Conservation (phyloP, 2,888 invertebrate species). For the Taphrorychus bicolor region DNA sequence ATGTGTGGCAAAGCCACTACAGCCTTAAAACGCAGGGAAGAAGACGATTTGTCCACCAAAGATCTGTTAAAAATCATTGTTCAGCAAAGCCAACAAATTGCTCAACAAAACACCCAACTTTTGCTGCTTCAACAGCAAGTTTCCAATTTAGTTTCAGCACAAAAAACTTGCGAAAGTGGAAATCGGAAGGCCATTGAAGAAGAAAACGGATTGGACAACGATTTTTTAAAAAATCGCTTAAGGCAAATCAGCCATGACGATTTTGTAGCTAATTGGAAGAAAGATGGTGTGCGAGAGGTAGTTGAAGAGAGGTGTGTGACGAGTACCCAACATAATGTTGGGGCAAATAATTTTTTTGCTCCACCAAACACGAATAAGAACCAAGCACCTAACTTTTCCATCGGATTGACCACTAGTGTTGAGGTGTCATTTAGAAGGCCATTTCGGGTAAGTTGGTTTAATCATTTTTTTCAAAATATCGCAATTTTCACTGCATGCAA, state of each 20-base stretch:
- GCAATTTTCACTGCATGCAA: too few relatives aligned
- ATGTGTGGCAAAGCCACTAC: too few relatives aligned
- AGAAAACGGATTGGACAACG: too few relatives aligned
- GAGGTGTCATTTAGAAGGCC: conserved; percentile 62
- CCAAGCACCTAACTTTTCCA: conserved; percentile 66
- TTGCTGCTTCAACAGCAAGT: conserved; percentile 70
- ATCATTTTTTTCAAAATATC: too few relatives aligned
- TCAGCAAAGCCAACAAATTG: conserved; percentile 69
- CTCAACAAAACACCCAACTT: conserved; percentile 69
- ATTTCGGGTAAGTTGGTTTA: conserved; percentile 32
- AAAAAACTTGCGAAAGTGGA: conserved; percentile 43
- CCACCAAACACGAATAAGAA: conserved; percentile 53
- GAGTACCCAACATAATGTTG: conserved; percentile 45
- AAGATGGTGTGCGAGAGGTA: conserved; percentile 5
- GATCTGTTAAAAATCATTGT: conserved; percentile 72
- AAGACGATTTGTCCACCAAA: conserved; percentile 64
- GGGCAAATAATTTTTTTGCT: conserved; percentile 21
- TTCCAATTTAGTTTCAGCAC: conserved; percentile 62
- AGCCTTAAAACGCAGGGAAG: conserved; percentile 13
- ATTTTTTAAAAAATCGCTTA: too few relatives aligned
- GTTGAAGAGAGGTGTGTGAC: conserved; percentile 35
- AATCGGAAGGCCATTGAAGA: not conserved
- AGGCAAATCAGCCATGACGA: conserved; percentile 3
- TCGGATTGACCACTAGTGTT: conserved; percentile 77
- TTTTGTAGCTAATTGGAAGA: conserved; percentile 7